Evolutionary conservation across 2,888 invertebrate genomes (phyloP).

Genomic region (Yponomeuta plumbellus): DNA sequence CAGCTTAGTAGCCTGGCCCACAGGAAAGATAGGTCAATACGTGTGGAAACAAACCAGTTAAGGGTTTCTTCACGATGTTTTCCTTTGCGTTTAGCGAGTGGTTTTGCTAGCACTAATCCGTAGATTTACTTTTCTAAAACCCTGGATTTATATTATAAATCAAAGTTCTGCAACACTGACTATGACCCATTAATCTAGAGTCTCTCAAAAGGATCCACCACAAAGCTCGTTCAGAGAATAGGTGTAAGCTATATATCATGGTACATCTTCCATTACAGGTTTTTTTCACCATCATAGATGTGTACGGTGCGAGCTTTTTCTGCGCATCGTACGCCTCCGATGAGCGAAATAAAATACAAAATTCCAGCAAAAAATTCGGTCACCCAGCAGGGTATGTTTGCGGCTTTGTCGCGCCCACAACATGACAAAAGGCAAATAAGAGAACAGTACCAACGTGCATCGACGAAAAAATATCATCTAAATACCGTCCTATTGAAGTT

Average conservation of each 20-base stretch:
- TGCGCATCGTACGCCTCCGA: constrained; percentile 53
- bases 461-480: constrained; percentile 66
- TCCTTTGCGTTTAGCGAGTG: too few species aligned
- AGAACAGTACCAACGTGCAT: constrained; percentile 57
- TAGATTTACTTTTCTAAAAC: background rate
- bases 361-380: constrained; percentile 55
- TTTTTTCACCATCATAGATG: constrained; percentile 40
- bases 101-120: too few species aligned
- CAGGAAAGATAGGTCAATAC: too few species aligned
- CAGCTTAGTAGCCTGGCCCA: too few species aligned
- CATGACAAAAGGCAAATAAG: constrained; percentile 73
- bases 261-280: constrained; percentile 59
- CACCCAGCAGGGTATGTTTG: constrained; percentile 71
- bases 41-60: too few species aligned
- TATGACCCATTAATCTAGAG: constrained; percentile 20
- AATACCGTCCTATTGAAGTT: constrained; percentile 72
- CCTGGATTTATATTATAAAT: background rate
- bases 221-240: constrained; percentile 52
- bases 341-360: constrained; percentile 72
- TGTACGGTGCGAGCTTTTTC: constrained; percentile 42
- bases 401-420: constrained; percentile 74
- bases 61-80: background rate
- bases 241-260: constrained; percentile 59
- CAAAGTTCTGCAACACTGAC: background rate
- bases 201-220: constrained; percentile 37